Conservation (phyloP, 92 coral and sea anemone species). For the Palythoa caribaeorum region DNA sequence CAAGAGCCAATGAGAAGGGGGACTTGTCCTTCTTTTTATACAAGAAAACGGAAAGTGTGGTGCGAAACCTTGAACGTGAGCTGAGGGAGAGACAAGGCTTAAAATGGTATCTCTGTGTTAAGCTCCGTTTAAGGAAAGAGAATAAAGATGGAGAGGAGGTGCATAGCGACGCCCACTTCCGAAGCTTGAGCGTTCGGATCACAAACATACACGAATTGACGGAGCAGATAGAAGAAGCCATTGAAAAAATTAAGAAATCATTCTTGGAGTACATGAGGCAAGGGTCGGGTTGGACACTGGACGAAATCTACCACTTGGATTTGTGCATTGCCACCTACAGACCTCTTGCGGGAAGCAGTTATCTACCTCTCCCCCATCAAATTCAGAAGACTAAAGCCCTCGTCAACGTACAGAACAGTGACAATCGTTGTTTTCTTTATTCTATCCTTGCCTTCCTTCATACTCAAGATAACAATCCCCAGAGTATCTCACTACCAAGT, state of each 20-base stretch:
- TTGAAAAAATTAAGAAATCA: slow-evolving; percentile 20
- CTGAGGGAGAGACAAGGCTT: not conserved
- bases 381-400: slow-evolving; percentile 62
- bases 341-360: slow-evolving; percentile 59
- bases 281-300: slow-evolving; percentile 53
- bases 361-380: slow-evolving; percentile 56
- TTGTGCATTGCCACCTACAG: slow-evolving; percentile 50
- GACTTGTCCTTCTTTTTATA: not conserved
- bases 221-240: not conserved
- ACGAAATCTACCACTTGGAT: slow-evolving; percentile 47
- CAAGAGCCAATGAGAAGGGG: not conserved
- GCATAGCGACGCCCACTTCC: not conserved
- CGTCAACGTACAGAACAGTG: slow-evolving; percentile 60
- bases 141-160: not conserved
- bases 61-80: not conserved
- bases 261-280: slow-evolving; percentile 41
- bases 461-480: slow-evolving; percentile 34
- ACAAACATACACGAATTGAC: slow-evolving; percentile 10
- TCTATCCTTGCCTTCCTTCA: slow-evolving; percentile 57
- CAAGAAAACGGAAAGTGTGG: not conserved
- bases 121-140: not conserved
- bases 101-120: not conserved
- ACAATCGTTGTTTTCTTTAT: slow-evolving; percentile 59
- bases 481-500: slow-evolving; percentile 38
- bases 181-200: not conserved